Percentiles rank a stretch among this genome's conserved stretches.
These are phyloP conservation scores for Furcula furcula DNA, from an alignment of 2,888 invertebrate species.

Conservation along the genomic window DNA sequence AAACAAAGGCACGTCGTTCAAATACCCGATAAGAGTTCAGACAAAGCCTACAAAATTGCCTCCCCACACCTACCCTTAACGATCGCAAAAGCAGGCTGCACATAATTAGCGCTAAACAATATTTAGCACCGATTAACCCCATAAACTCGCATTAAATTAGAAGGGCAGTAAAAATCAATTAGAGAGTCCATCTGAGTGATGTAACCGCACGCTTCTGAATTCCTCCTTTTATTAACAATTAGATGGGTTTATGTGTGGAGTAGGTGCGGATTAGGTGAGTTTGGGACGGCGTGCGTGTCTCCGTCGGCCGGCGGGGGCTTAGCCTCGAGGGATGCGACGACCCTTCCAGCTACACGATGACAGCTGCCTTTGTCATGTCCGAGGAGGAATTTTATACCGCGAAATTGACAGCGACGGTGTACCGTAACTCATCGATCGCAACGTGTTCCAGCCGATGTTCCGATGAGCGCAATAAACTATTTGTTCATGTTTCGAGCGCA, in stretches of 20 bases:
- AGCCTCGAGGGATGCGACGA: constrained; percentile 70
- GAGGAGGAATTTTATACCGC: constrained; percentile 72
- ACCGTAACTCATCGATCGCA: constrained; percentile 61
- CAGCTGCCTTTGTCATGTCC: constrained; percentile 76
- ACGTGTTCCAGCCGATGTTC: constrained; percentile 57
- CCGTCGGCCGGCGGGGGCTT: constrained; percentile 63
- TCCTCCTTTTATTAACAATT: constrained; percentile 79
- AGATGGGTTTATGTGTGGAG: constrained; percentile 78
- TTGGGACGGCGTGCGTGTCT: constrained; percentile 72
- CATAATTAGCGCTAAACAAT: constrained; percentile 67
- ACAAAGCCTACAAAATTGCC: constrained; percentile 38
- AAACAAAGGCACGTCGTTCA: constrained; percentile 16
- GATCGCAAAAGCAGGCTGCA: constrained; percentile 54
- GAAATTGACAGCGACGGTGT: constrained; percentile 70
- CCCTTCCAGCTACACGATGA: constrained; percentile 70
- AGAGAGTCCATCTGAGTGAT: constrained; percentile 59
- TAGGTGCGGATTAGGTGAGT: constrained; percentile 73
- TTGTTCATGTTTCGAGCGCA: constrained; percentile 49
- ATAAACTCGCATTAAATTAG: constrained; percentile 67
- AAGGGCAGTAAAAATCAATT: constrained; percentile 76
- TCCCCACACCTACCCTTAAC: constrained; percentile 38
- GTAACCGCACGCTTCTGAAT: constrained; percentile 75
- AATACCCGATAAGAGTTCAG: constrained; percentile 27
- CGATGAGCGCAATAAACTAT: constrained; percentile 68
- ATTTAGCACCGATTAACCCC: constrained; percentile 63